Evolutionary conservation across 2,888 invertebrate species (phyloP).

Genomic region (Microctonus hyperodae): DNA sequence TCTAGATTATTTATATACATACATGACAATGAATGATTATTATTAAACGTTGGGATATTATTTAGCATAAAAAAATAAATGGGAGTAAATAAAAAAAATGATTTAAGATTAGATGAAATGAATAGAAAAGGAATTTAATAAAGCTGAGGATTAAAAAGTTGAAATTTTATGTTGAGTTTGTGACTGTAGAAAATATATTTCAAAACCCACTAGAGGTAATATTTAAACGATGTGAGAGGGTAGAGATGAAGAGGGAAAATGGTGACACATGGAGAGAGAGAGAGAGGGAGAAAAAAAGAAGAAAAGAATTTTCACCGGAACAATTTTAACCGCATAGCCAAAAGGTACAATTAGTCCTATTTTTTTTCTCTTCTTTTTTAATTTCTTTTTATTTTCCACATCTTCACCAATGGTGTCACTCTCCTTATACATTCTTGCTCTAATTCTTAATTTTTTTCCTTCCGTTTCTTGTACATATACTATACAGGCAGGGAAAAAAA

Average conservation of each 20-base stretch:
- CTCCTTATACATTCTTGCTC: neutral
- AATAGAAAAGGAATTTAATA: neutral
- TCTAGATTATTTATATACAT: neutral
- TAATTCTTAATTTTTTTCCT: neutral
- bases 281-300: neutral
- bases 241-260: neutral
- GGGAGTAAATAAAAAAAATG: too few species aligned
- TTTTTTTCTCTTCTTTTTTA: neutral
- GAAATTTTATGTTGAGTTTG: neutral
- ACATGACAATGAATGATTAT: neutral
- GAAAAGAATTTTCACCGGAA: neutral
- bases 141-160: neutral
- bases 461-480: neutral
- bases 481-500: neutral
- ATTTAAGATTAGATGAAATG: neutral
- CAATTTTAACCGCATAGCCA: neutral
- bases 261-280: neutral
- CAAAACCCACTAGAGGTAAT: neutral
- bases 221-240: neutral
- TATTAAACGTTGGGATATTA: neutral
- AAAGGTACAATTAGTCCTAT: neutral
- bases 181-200: neutral
- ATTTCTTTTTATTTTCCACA: neutral
- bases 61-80: too few species aligned
- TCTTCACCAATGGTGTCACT: neutral